Conservation (phyloP, 2,797 vertebrate species). For the Melanogrammus aeglefinus region DNA sequence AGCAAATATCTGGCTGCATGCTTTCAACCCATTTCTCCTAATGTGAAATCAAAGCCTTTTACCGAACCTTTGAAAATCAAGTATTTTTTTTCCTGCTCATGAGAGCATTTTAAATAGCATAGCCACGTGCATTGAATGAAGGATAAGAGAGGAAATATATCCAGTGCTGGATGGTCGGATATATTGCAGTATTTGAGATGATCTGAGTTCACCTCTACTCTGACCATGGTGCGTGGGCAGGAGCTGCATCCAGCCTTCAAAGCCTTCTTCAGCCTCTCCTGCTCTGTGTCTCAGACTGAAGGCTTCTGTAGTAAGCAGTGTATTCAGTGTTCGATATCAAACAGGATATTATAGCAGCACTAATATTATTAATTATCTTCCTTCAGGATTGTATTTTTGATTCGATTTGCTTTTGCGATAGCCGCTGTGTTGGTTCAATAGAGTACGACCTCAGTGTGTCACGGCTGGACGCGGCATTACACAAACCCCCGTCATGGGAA, state of each 20-base stretch:
- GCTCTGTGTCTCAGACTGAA: neutral
- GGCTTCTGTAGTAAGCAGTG: neutral
- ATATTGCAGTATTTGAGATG: too few relatives aligned
- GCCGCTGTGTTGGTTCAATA: neutral
- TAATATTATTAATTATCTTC: neutral
- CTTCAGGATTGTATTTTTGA: neutral
- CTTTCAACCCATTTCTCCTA: conserved; percentile 14
- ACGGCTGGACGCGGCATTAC: neutral
- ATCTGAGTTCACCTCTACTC: neutral
- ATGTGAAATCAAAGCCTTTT: conserved; percentile 12
- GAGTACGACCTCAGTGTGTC: too few relatives aligned
- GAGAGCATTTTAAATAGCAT: conserved; percentile 18
- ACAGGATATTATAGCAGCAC: neutral
- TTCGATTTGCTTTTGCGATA: neutral
- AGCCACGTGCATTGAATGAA: conserved; percentile 2
- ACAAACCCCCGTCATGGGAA: neutral
- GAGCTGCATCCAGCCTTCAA: too few relatives aligned
- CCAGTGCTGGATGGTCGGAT: neutral
- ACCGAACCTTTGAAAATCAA: too few relatives aligned
- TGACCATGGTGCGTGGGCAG: neutral
- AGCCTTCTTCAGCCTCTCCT: neutral
- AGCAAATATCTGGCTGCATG: conserved; percentile 16
- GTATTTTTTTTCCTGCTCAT: neutral
- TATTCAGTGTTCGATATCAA: neutral
- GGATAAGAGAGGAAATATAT: conserved; percentile 5